phyloP scores from a whole-genome alignment of 1,140 invertebrate species.

The Phenacoccus solenopsis region DNA sequence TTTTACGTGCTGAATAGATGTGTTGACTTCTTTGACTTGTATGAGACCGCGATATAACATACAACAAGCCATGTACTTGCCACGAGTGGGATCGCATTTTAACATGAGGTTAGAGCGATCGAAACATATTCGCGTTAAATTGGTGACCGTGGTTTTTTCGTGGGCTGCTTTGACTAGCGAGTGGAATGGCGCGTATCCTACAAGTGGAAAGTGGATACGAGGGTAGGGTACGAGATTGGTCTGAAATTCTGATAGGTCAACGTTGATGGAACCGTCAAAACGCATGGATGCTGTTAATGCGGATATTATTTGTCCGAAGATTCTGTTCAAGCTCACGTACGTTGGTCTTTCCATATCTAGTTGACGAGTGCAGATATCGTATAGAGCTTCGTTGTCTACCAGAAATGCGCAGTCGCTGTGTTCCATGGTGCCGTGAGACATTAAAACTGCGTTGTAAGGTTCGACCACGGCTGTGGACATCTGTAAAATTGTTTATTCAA shows the following conservation, averaged over 20 bases:
- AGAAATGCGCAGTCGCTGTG: conserved; percentile 51
- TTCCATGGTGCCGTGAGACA: conserved; percentile 60
- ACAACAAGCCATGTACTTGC: conserved; percentile 41
- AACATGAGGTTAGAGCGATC: conserved; percentile 20
- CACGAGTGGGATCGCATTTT: conserved; percentile 29
- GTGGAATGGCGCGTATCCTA: background rate
- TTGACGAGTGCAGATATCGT: conserved; percentile 53
- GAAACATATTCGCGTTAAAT: conserved; percentile 3
- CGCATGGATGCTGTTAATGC: conserved; percentile 41
- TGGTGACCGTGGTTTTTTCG: background rate
- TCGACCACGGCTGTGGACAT: conserved; percentile 37
- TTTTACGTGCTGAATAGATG: conserved; percentile 53
- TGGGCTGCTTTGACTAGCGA: conserved; percentile 24
- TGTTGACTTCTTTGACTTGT: conserved; percentile 49
- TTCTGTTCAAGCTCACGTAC: conserved; percentile 38
- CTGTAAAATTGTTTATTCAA: background rate
- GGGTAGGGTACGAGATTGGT: conserved; percentile 51
- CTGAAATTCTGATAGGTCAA: conserved; percentile 52
- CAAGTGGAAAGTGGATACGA: conserved; percentile 35
- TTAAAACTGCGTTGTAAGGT: conserved; percentile 71
- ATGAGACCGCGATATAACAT: conserved; percentile 36
- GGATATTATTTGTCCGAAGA: conserved; percentile 35
- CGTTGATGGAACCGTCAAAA: conserved; percentile 48
- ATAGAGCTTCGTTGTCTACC: conserved; percentile 74
- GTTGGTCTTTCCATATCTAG: conserved; percentile 43